phyloP scores from a whole-genome alignment of 2,888 invertebrate species.

The Tromatobia lineatoria region DNA sequence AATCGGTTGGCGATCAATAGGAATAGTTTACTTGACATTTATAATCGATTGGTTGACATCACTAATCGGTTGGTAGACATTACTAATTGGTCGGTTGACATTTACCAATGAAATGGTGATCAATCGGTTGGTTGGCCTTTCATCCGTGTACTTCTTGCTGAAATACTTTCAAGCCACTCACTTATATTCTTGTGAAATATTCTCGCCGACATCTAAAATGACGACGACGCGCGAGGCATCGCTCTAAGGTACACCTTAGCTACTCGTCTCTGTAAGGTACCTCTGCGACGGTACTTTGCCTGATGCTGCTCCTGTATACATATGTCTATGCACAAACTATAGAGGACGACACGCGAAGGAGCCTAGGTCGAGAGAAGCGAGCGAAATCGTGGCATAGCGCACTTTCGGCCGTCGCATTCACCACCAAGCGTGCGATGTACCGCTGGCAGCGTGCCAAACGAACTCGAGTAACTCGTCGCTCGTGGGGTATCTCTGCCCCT shows the following conservation, averaged over 20 bases:
- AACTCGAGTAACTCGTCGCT: slow-evolving; percentile 39
- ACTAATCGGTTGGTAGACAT: too few relatives aligned
- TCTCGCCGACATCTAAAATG: background rate
- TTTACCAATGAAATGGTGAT: too few relatives aligned
- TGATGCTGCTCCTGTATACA: background rate
- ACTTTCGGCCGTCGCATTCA: slow-evolving; percentile 43
- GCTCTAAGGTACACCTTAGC: slow-evolving; percentile 20
- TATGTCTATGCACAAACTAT: background rate
- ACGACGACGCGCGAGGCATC: slow-evolving; percentile 13
- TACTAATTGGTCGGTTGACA: too few relatives aligned
- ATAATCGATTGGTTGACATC: too few relatives aligned
- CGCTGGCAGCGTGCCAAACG: slow-evolving; percentile 55
- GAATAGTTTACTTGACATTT: too few relatives aligned
- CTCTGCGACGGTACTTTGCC: slow-evolving; percentile 15
- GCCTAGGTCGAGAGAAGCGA: slow-evolving; percentile 1
- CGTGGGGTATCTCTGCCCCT: slow-evolving; percentile 47
- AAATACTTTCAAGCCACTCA: slow-evolving; percentile 27
- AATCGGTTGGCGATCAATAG: too few relatives aligned
- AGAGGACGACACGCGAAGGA: slow-evolving; percentile 6
- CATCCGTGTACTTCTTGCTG: background rate
- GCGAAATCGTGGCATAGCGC: slow-evolving; percentile 39
- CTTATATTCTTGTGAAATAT: slow-evolving; percentile 13
- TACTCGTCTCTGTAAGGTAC: slow-evolving; percentile 27
- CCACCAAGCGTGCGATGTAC: slow-evolving; percentile 15
- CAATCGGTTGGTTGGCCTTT: too few relatives aligned